These are phyloP conservation scores for Merluccius polli DNA, from an alignment of 2,797 vertebrate species.

Conservation along the genomic window DNA sequence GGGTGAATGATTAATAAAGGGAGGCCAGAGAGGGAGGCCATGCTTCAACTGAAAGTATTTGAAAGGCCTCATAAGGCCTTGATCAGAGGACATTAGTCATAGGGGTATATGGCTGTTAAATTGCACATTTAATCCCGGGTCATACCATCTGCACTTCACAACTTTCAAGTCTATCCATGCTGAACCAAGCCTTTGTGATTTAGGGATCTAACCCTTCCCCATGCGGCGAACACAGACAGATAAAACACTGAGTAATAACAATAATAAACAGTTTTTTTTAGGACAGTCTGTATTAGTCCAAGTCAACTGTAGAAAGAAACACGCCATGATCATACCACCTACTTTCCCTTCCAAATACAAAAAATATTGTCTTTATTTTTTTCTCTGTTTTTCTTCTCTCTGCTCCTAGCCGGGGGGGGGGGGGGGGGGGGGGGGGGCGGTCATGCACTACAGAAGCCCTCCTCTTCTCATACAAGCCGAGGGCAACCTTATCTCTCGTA, in stretches of 20 bases:
- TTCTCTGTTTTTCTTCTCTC: neutral
- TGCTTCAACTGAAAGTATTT: no score
- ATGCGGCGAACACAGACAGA: neutral
- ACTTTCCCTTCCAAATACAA: neutral
- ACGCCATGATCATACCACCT: neutral
- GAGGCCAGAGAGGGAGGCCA: no score
- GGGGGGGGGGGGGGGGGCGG: no score
- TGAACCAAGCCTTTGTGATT: neutral
- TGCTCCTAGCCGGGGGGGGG: neutral
- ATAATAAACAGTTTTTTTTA: neutral
- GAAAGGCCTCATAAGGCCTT: no score
- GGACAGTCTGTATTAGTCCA: neutral
- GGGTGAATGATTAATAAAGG: no score
- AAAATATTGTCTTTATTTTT: neutral
- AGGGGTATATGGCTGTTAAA: no score
- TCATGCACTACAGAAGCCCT: neutral
- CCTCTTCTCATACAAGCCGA: neutral
- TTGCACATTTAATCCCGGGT: no score
- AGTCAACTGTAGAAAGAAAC: neutral
- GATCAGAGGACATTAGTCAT: no score
- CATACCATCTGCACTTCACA: no score
- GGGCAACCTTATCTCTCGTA: neutral
- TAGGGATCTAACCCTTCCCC: neutral
- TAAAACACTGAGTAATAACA: neutral
- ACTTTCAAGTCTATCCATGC: neutral